Base-by-base conservation (phyloP, 2,113 vertebrate species). In the Penelope pileata region DNA sequence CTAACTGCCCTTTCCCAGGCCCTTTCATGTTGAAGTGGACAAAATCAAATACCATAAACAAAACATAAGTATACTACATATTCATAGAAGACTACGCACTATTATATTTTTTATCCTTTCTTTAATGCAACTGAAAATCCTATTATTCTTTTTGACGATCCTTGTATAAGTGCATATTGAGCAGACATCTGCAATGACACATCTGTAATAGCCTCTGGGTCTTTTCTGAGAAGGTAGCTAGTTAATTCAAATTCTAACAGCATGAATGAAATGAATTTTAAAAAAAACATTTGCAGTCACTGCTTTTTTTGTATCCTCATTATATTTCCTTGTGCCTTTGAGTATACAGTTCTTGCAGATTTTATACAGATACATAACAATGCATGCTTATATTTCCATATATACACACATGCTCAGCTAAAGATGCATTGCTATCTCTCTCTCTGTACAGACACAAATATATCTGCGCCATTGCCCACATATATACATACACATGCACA, bases 181-280 rank as follows among this genome's bases (percentile, higher is more conserved):
- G 92, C 45, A 95, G 96, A 94, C 24, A 58, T 92, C 94, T 97
- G 93, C 56, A 78, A 16, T 47, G 88, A 95, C 24, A 60, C 10
- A 47, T 76, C 78, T 94, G 86, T 88, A 81, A 9, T 16, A 88
- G 90, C 78, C 80, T n/a, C 78, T 54, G 70, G 73, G 91, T 95
- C 91, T 93, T 30, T 91, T 91, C 67, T 1, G 91, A 91, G 78
- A 85, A 97, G 36, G 34, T 7, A 66, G 66, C n/a, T 15, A 40
- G 83, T 80, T 97, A 94, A 97, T 97, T 88, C 12, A 30, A 88
- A 95, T 88, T 43, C 88, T 88, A 72, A 94, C 78, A 77, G 18
- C 75, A 88, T 74, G 72, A 17, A 74, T 26, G 89, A 91, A 86
- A 84, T 0, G 0, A 30, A 80, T 60, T 16, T 64, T 54, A 82